Base-by-base conservation (phyloP, 2,113 vertebrate genomes). In the Lophura nycthemera region DNA sequence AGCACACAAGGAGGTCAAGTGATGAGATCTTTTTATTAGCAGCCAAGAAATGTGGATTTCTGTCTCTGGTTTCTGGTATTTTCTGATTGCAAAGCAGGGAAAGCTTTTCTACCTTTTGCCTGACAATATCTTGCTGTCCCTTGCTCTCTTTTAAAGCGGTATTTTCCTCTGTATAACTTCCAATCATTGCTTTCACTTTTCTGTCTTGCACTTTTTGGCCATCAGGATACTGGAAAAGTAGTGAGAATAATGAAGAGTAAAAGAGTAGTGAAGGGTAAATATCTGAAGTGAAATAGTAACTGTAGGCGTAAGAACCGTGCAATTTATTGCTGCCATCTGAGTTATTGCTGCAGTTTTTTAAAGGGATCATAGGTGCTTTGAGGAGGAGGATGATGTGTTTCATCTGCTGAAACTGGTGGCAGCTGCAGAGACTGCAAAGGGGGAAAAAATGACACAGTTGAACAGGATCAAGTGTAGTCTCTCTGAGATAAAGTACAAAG, bases 251-350 rank as follows among this genome's bases (percentile, higher is more conserved):
- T 1, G 2, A 43, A 71, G 13, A 43, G 11, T 27, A 27, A 78
- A 85, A 34, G 50, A 59, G 24, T 45, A 21, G 45, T 77, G 52
- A 76, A 80, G 21, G 22, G 21, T 79, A 60, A 82, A 72, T 77
- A 64, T 29, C 64, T 80, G 63, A 84, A 88, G 47, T 57, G 43
- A 91, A 88, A 43, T 34, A 79, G 29, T 81, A 92, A 75, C 59
- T 79, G 3, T 24, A 69, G 67, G 16, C 36, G 32, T 72, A 43
- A n/a, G 50, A 90, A 83, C 36, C 67, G 59, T 22, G 19, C 25
- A 71, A 64, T 93, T 71, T 83, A 60, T 63, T 91, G 52, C 65
- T 6, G 47, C 82, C 34, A 74, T 71, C 56, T 56, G 74, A 69
- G 5, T 47, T 91, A 64, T 76, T 77, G 71, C 74, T 57, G 32